Base-by-base conservation (phyloP, 1,140 invertebrate species). In the Spodoptera litura region DNA sequence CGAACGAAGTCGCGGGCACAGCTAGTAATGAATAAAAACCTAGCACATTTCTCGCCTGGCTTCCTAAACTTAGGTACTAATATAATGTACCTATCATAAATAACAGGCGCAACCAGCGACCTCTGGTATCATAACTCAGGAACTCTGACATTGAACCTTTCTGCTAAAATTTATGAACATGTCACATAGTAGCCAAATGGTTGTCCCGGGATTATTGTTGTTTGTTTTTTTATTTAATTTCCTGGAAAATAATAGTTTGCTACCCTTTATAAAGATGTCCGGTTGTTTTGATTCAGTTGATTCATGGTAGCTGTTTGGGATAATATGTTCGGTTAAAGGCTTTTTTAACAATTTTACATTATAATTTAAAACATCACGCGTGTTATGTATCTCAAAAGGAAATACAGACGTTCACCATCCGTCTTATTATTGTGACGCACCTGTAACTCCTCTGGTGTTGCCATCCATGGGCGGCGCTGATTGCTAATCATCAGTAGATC, bases 81-180 rank as follows among this genome's bases (percentile, higher is more conserved):
- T 15, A 31, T 31, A 31, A 59, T 59, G 25, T 59, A 31, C 56
- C 55, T 59, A 59, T 35, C 61, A 62, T 62, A 62, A 62, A 62
- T 44, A 62, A 62, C 35, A 15, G 64, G 15, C 64, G 38, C 38
- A 44, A 52, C 64, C 51, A 27, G 68, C 68, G 68, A 4, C 20
- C 68, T 55, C 51, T 70, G 12, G 51, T 12, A 52, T 55, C 68
- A 71, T 71, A 71, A 71, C 68, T 71, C 68, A 71, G 27, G 55
- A 35, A 27, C 68, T 51, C 15, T 52, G 68, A 31, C 68, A 35
- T 55, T 55, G 52, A 71, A 55, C 68, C 68, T 71, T 71, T 85
- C 81, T 81, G 78, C 76, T 82, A 44, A 81, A 44, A 83, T 85
- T 84, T 85, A 85, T 84, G 79, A 82, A 85, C 80, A 83, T 79